A percentile compares a stretch with the other conserved stretches of the same genome.
Conservation (phyloP, 1,140 invertebrate species). For the Leptinotarsa texana region DNA sequence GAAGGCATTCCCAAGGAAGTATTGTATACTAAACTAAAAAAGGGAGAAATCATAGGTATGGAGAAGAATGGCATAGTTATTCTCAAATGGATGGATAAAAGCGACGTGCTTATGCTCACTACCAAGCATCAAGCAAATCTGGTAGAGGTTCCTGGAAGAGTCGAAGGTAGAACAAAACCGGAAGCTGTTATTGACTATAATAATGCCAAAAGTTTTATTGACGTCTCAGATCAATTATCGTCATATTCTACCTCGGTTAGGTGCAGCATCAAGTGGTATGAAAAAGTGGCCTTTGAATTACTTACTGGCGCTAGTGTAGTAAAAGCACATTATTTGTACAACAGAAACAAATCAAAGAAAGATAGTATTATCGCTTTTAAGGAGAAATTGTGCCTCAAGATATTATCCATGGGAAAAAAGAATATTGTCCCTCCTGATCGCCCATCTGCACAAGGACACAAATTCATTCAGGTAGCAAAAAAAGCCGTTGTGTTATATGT, state of each 20-base stretch:
- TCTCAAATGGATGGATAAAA: slow-evolving; percentile 48
- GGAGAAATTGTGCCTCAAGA: neutral
- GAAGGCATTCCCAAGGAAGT: too few species aligned
- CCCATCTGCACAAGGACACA: slow-evolving; percentile 8
- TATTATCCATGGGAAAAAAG: neutral
- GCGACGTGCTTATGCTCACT: slow-evolving; percentile 22
- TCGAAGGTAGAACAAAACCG: slow-evolving; percentile 47
- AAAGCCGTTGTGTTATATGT: slow-evolving; percentile 9
- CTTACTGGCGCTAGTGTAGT: slow-evolving; percentile 16
- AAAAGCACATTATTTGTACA: slow-evolving; percentile 4
- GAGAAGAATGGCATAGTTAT: slow-evolving; percentile 55
- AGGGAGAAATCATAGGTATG: too few species aligned
- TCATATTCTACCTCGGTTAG: slow-evolving; percentile 33
- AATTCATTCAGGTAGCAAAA: slow-evolving; percentile 3
- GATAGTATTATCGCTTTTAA: neutral
- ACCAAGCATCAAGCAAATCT: slow-evolving; percentile 23
- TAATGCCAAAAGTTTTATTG: slow-evolving; percentile 46
- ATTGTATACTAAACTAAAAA: too few species aligned
- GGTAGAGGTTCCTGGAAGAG: neutral
- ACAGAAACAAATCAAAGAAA: neutral
- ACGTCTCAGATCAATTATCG: slow-evolving; percentile 39
- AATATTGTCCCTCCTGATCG: slow-evolving; percentile 11
- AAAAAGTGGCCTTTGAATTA: slow-evolving; percentile 13
- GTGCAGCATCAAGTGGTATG: slow-evolving; percentile 36
- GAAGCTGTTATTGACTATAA: slow-evolving; percentile 54